Evolutionary conservation across 2,797 vertebrate genomes (phyloP), one percentile per base, ranked within the genome.

Genomic region (Platyrinchus mystaceus): DNA sequence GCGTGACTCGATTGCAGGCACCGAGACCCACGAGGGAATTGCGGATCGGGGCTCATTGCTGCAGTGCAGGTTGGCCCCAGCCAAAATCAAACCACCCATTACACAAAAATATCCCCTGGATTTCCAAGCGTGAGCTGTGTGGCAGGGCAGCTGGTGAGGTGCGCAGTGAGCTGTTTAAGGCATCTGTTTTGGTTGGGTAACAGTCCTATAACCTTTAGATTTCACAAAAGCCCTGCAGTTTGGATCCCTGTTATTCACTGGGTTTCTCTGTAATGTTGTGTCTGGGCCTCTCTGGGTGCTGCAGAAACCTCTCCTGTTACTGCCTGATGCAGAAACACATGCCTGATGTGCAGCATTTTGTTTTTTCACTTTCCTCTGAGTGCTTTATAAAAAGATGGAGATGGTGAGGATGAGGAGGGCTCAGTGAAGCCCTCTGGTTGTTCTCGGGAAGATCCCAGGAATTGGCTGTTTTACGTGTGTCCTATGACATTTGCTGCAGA

Each of bases 121-220:
- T 63, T 43, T 76, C 39, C 26, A 19, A 14, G 74, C 0, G 0
- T 0, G 3, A 64, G 58, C 62, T n/a, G 28, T 4, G 43, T 46
- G 32, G n/a, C 30, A 2, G 19, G 21, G 43, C 74, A 71, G 71
- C 63, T 50, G 62, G 10, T 19, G 66, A 41, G 39, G 76, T 37
- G 5, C 43, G 47, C 53, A 16, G 49, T 0, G 27, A 71, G 66
- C 55, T 58, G 34, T 32, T 80, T 1, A 10, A 19, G 17, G 36
- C 39, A 8, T 34, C 58, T 59, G 0, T 22, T 71, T 53, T 76
- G 68, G 23, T 46, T 50, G 39, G 41, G 32, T 58, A 18, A 21
- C 27, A 34, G 10, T 46, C 30, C 73, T 12, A 1, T 46, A 44
- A 27, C 34, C 39, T 71, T 46, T 5, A 30, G 59, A 47, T 52